These are phyloP conservation scores for Spialia ferax DNA, from an alignment of 2,888 invertebrate genomes.

Conservation along the genomic window DNA sequence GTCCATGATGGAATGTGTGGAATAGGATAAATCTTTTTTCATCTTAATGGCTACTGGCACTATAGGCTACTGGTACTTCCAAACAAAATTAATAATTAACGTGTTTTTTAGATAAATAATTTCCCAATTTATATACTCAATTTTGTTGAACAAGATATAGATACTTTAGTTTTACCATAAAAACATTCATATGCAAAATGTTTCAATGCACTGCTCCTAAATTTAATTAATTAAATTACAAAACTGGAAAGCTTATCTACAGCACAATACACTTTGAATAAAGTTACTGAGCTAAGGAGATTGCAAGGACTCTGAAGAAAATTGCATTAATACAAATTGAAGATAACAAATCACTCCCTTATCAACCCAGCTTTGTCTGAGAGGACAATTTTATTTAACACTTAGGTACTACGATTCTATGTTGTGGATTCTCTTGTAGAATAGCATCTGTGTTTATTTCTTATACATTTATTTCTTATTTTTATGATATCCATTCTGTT, in stretches of 20 bases:
- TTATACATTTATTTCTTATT: too few species aligned
- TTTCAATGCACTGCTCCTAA: background rate
- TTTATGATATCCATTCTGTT: too few species aligned
- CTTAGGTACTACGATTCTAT: background rate
- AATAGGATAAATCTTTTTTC: too few species aligned
- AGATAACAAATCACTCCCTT: conserved; percentile 3
- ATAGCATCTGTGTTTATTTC: too few species aligned
- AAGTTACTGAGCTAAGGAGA: background rate
- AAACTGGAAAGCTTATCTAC: background rate
- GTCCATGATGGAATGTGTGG: too few species aligned
- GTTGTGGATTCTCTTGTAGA: too few species aligned
- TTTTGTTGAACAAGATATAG: too few species aligned
- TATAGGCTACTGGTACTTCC: too few species aligned
- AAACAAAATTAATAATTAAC: too few species aligned
- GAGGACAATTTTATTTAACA: background rate
- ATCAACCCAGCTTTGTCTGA: background rate
- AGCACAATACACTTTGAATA: background rate
- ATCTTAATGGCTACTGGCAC: too few species aligned
- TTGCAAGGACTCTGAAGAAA: conserved; percentile 6
- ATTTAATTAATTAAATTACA: background rate
- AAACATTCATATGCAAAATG: background rate
- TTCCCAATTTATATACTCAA: too few species aligned
- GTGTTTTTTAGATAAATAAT: too few species aligned
- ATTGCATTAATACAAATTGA: conserved; percentile 7
- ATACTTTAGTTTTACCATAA: background rate